phyloP scores from a whole-genome alignment of 2,888 invertebrate genomes.

The Zaprionus lineosus region DNA sequence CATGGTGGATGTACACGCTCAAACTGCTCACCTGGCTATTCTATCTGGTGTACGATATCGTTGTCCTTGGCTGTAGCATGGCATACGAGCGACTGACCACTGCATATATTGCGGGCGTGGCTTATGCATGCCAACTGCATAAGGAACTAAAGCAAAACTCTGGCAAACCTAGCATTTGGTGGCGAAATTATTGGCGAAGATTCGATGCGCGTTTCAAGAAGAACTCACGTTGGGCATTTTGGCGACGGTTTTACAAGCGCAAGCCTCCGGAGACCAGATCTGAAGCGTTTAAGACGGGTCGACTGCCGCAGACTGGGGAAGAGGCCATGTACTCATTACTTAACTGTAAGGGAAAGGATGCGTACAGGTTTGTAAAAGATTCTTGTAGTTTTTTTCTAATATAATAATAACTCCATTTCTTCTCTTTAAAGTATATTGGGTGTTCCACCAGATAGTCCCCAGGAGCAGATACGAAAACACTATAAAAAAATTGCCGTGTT shows the following conservation, averaged over 20 bases:
- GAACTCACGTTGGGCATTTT: constrained; percentile 81
- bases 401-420: not conserved
- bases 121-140: constrained; percentile 75
- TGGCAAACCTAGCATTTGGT: constrained; percentile 81
- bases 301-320: constrained; percentile 93
- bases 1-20: constrained; percentile 85
- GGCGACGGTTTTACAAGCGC: constrained; percentile 82
- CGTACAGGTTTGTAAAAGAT: constrained; percentile 88
- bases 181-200: constrained; percentile 78
- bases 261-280: constrained; percentile 80
- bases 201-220: constrained; percentile 81
- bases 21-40: constrained; percentile 90
- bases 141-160: constrained; percentile 82
- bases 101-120: constrained; percentile 67
- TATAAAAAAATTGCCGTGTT: constrained; percentile 96
- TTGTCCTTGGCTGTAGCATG: constrained; percentile 87
- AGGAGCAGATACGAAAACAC: constrained; percentile 96
- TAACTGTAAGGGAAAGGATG: constrained; percentile 97
- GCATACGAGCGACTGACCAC: constrained; percentile 78
- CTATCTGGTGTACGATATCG: constrained; percentile 90
- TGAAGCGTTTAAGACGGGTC: constrained; percentile 81
- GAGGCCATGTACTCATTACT: constrained; percentile 96
- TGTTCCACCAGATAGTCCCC: constrained; percentile 92
- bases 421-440: constrained; percentile 88
- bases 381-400: not conserved